phyloP scores from a whole-genome alignment of 2,888 invertebrate species.

The Hemistola chrysoprasaria region DNA sequence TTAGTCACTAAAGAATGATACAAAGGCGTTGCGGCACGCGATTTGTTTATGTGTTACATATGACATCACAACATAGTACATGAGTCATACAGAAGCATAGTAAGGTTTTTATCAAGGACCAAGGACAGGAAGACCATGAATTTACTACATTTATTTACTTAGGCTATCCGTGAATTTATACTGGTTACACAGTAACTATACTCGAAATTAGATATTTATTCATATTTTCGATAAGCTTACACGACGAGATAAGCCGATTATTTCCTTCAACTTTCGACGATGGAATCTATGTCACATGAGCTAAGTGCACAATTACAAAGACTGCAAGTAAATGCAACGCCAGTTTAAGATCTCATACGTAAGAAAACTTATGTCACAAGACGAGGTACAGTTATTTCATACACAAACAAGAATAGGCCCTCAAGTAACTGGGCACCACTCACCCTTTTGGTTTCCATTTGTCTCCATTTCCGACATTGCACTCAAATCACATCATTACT shows the following conservation, averaged over 20 bases:
- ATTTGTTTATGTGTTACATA: slow-evolving; percentile 57
- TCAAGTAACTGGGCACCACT: slow-evolving; percentile 47
- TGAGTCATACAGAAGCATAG: slow-evolving; percentile 58
- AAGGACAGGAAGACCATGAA: neutral
- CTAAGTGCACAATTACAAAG: slow-evolving; percentile 18
- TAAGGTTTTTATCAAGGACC: slow-evolving; percentile 17
- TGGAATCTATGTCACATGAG: slow-evolving; percentile 24
- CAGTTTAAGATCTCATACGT: slow-evolving; percentile 46
- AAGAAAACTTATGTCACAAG: slow-evolving; percentile 60
- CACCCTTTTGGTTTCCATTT: slow-evolving; percentile 73
- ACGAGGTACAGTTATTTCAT: slow-evolving; percentile 72
- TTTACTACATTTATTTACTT: too few species aligned
- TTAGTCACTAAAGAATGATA: slow-evolving; percentile 16
- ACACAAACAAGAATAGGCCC: slow-evolving; percentile 66
- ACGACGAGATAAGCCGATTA: slow-evolving; percentile 17
- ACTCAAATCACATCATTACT: slow-evolving; percentile 72
- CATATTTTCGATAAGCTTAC: slow-evolving; percentile 13
- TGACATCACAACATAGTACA: slow-evolving; percentile 69
- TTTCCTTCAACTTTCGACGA: slow-evolving; percentile 9
- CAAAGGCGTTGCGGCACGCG: slow-evolving; percentile 35
- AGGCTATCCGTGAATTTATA: too few species aligned
- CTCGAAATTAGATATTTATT: slow-evolving; percentile 1
- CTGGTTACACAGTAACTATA: too few species aligned
- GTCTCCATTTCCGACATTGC: slow-evolving; percentile 67
- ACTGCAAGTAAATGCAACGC: slow-evolving; percentile 6